Base-by-base conservation (phyloP, 1,140 invertebrate species). In the Trichogramma pretiosum region DNA sequence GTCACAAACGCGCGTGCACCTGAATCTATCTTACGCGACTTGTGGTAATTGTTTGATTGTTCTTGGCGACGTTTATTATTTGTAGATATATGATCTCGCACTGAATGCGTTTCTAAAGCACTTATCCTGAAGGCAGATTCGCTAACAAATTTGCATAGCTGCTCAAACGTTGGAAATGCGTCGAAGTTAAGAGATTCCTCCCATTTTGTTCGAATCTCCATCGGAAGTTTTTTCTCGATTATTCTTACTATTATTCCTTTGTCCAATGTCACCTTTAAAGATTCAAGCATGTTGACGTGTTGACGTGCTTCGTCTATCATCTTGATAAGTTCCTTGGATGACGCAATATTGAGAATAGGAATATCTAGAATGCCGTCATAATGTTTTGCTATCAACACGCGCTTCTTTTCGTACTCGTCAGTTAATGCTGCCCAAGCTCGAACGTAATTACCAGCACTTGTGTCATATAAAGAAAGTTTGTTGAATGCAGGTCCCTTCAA, bases 371-470 rank as follows among this genome's bases (percentile, higher is more conserved):
- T 17, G 0, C 32, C 40, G 14, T 51, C 22, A 10, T 44, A 33
- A 28, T 57, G 56, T 19, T 42, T 49, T 0, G 46, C 16, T n/a
- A 56, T 39, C 9, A 56, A 38, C 16, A 51, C 19, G 7, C 50
- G 43, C 30, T 46, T 49, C 10, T 46, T 26, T 23, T 58, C 52
- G 30, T 58, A 58, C 10, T 45, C 14, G 9, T 46, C 28, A 11
- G 5, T 18, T n/a, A 58, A 45, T 1, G 52, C 11, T 24, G 46
- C 26, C 52, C 56, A 58, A 17, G 54, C 51, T 8, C 38, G 37
- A n/a, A 39, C 13, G 36, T 56, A 58, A 36, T 48, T 58, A 36
- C 54, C 51, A 17, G 28, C 38, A 32, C 38, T 54, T 13, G 48
- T n/a, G 35, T 40, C 24, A 24, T 35, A 54, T 36, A 46, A n/a